Conservation (phyloP, 2,888 invertebrate species). For the Platerodrilus igneus region DNA sequence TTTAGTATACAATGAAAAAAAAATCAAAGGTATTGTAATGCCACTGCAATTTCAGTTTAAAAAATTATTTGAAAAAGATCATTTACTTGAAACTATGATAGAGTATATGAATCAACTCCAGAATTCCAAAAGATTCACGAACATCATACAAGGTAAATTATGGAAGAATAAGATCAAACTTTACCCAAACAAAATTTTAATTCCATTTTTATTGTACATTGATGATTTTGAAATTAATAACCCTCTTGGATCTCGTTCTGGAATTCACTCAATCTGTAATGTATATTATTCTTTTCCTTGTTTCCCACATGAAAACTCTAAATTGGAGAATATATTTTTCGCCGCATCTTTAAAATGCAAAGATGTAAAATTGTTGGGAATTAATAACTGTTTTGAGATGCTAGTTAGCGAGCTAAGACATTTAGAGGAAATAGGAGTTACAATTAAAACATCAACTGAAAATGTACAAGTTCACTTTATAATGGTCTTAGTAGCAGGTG, state of each 20-base stretch:
- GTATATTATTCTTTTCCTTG: constrained; percentile 30
- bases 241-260: constrained; percentile 29
- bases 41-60: constrained; percentile 20
- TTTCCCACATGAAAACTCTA: constrained; percentile 25
- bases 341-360: constrained; percentile 24
- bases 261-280: constrained; percentile 27
- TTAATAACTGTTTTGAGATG: constrained; percentile 20
- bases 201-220: constrained; percentile 27
- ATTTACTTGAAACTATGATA: constrained; percentile 12
- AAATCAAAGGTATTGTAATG: constrained; percentile 18
- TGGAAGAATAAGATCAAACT: constrained; percentile 27
- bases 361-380: constrained; percentile 26
- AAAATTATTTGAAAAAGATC: constrained; percentile 17
- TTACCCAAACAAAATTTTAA: constrained; percentile 25
- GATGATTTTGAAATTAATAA: constrained; percentile 34
- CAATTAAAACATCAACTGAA: too few relatives aligned
- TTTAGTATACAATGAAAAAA: constrained; percentile 16
- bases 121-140: constrained; percentile 12
- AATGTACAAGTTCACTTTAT: constrained; percentile 15
- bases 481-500: constrained; percentile 14
- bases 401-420: constrained; percentile 15
- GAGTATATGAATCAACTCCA: constrained; percentile 9
- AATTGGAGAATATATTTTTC: too few relatives aligned
- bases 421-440: constrained; percentile 3
- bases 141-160: constrained; percentile 28